Base-by-base conservation (phyloP, 2,888 invertebrate genomes). In the Amorpha juglandis region DNA sequence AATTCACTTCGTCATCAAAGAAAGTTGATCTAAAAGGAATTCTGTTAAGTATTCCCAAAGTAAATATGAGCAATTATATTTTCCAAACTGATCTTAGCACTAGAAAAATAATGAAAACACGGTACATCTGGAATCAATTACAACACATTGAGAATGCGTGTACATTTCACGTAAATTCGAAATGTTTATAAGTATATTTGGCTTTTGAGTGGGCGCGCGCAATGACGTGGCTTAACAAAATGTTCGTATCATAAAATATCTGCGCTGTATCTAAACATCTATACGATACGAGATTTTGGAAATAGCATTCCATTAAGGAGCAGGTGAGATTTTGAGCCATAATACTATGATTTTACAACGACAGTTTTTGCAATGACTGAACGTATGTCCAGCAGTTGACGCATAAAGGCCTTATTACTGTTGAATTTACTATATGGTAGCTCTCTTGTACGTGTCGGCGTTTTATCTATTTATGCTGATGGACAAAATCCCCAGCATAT, bases 121-220 rank as follows among this genome's bases (percentile, higher is more conserved):
- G 3, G 58, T 42, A 27, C 52, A 42, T 42, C 16, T 58, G 42
- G 58, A 38, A 58, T 58, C 42, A 58, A 58, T 58, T 58, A 16
- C 38, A 42, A 38, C 38, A 12, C 47, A 12, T 33, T 11, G 50
- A 50, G 50, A 51, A 35, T 38, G 38, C 47, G 67, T 67, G 71
- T 72, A 69, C 70, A 67, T 69, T 70, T 69, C 62, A 63, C 69
- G 68, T 74, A 35, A 58, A 65, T 65, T 65, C 53, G 35, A 14
- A 47, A 47, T 65, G 65, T 64, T 68, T 69, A 68, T 55, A 63
- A 68, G 66, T 47, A 68, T 69, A 67, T 65, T 69, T 70, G 66
- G 68, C 16, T 64, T 62, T 38, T 33, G 66, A 62, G 68, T 68
- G 68, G 68, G 68, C 38, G 67, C 9, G 64, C 64, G 64, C 12